A percentile compares a stretch with the other conserved stretches of the same genome.
Conservation (phyloP, 2,113 vertebrate species). For the Marmota monax region DNA sequence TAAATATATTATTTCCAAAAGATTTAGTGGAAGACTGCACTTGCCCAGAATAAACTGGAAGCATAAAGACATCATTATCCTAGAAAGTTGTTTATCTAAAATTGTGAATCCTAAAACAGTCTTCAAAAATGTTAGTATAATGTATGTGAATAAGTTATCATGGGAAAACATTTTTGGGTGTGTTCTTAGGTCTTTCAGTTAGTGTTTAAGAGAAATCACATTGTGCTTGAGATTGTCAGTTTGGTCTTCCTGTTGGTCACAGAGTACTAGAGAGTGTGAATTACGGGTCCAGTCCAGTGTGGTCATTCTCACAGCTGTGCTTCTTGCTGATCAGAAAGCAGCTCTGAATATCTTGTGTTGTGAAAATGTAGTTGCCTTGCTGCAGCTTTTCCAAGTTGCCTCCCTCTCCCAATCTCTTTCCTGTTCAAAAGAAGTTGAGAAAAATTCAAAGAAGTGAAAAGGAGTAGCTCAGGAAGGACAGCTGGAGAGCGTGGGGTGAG, state of each 20-base stretch:
- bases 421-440: slow-evolving; percentile 88
- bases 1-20: background rate
- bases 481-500: slow-evolving; percentile 4
- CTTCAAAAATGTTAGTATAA: background rate
- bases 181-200: background rate
- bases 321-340: slow-evolving; percentile 81
- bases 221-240: background rate
- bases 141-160: background rate
- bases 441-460: slow-evolving; percentile 87
- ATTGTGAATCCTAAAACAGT: background rate
- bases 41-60: background rate
- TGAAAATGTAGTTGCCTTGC: slow-evolving; percentile 92
- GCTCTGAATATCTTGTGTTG: slow-evolving; percentile 79
- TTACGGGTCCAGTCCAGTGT: slow-evolving; percentile 4
- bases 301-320: slow-evolving; percentile 43
- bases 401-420: slow-evolving; percentile 68
- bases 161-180: background rate
- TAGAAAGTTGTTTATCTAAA: slow-evolving; percentile 1
- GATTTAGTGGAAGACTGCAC: background rate
- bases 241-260: background rate
- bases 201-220: background rate
- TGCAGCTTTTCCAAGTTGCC: slow-evolving; percentile 84
- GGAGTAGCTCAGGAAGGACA: slow-evolving; percentile 80
- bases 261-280: background rate
- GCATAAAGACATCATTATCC: background rate